A percentile compares a stretch with the other conserved stretches of the same genome.
Evolutionary conservation across 2,888 invertebrate genomes (phyloP).

Genomic region (Tipula vernalis): DNA sequence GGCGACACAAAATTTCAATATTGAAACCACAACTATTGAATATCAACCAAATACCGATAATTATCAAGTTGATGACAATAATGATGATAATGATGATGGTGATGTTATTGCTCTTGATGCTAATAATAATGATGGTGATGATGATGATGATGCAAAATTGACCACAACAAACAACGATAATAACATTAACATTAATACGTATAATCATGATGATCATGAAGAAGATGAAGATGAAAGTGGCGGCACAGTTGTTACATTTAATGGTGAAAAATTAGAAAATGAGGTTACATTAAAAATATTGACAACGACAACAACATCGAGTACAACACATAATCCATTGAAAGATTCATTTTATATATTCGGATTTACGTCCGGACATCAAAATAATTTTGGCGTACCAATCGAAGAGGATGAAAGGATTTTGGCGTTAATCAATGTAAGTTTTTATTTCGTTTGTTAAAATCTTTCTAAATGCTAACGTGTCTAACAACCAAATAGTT

Average conservation of each 20-base stretch:
- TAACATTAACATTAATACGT: not conserved
- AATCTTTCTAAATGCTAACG: too few relatives aligned
- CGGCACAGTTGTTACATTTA: not conserved
- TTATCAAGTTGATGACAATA: not conserved
- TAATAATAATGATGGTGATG: not conserved
- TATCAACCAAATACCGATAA: not conserved
- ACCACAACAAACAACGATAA: not conserved
- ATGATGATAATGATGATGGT: not conserved
- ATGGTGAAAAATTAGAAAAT: not conserved
- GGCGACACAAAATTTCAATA: not conserved
- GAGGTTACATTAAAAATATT: not conserved
- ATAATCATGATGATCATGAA: not conserved
- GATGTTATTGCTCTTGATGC: not conserved
- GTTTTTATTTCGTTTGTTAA: not conserved
- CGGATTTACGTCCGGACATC: conserved; percentile 47
- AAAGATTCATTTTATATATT: conserved; percentile 20
- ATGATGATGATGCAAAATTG: not conserved
- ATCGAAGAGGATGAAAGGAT: conserved; percentile 46
- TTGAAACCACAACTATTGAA: not conserved
- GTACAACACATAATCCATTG: conserved; percentile 6
- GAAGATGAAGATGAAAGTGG: not conserved
- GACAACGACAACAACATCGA: conserved; percentile 11
- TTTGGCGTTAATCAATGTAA: conserved; percentile 25
- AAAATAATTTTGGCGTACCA: conserved; percentile 47
- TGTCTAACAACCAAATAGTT: too few relatives aligned